These are phyloP conservation scores for Musca domestica DNA, from an alignment of 1,140 invertebrate genomes.

Conservation along the genomic window DNA sequence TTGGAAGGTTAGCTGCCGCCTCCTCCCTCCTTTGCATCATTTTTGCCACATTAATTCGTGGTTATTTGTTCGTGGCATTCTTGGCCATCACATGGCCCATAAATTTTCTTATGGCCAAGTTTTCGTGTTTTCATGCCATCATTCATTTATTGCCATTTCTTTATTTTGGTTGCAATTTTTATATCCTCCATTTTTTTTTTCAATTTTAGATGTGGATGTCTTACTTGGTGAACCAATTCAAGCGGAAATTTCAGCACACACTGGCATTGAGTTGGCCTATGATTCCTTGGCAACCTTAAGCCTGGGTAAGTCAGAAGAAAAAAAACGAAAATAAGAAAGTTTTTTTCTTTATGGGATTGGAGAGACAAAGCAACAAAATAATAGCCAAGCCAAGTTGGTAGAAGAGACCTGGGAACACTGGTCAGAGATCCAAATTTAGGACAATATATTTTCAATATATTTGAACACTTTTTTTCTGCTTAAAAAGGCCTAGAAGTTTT, in stretches of 20 bases:
- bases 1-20: constrained; percentile 60
- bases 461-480: too few species aligned
- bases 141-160: constrained; percentile 15
- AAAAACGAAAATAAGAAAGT: constrained; percentile 1
- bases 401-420: too few species aligned
- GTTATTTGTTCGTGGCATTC: too few species aligned
- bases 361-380: too few species aligned
- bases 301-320: constrained; percentile 56
- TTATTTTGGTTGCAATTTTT: not conserved
- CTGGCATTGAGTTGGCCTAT: constrained; percentile 61
- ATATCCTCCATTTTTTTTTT: not conserved
- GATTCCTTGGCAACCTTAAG: constrained; percentile 59
- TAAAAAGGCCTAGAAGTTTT: too few species aligned
- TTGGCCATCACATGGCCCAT: not conserved
- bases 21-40: too few species aligned
- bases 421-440: too few species aligned
- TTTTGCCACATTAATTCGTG: too few species aligned
- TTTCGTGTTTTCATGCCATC: constrained; percentile 10
- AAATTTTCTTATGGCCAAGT: not conserved
- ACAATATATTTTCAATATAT: too few species aligned
- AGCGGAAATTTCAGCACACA: constrained; percentile 60
- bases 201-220: constrained; percentile 60
- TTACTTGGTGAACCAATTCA: constrained; percentile 64
- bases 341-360: not conserved
- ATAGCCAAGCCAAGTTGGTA: too few species aligned